Evolutionary conservation across 2,797 vertebrate species (phyloP).

Genomic region (Tiaroga cobitis): DNA sequence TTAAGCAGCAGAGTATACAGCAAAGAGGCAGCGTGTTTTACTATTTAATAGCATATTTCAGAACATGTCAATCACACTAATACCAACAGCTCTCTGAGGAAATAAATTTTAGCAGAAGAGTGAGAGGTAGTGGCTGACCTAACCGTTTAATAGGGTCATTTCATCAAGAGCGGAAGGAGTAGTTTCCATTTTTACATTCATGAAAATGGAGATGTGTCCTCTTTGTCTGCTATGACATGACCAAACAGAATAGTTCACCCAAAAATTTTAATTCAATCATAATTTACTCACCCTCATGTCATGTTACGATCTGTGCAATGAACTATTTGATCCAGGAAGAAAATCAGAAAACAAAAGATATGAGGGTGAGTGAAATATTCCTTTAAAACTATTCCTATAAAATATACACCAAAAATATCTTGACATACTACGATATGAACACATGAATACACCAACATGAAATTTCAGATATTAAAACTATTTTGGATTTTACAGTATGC

Average conservation of each 20-base stretch:
- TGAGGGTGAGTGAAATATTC: neutral
- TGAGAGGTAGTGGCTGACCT: conserved; percentile 33
- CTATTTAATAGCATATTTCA: conserved; percentile 43
- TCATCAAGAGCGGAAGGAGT: neutral
- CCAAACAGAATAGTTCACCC: neutral
- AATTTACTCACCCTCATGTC: neutral
- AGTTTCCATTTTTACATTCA: conserved; percentile 22
- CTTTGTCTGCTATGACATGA: neutral
- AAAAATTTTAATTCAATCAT: neutral
- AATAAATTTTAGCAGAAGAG: conserved; percentile 33
- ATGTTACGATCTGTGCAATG: neutral
- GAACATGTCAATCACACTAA: conserved; percentile 55
- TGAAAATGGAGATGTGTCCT: neutral
- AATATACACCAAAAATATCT: neutral
- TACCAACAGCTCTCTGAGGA: conserved; percentile 38
- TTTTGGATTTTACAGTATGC: neutral
- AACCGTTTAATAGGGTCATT: conserved; percentile 40
- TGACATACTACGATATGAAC: neutral
- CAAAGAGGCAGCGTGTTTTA: conserved; percentile 39
- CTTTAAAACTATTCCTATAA: neutral
- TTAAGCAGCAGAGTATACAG: conserved; percentile 36
- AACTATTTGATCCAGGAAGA: neutral
- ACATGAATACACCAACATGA: neutral
- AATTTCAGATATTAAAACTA: neutral
- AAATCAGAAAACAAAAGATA: neutral